A percentile compares a stretch with the other conserved stretches of the same genome.
Conservation (phyloP, 2,888 invertebrate genomes). For the Auanema sp. region DNA sequence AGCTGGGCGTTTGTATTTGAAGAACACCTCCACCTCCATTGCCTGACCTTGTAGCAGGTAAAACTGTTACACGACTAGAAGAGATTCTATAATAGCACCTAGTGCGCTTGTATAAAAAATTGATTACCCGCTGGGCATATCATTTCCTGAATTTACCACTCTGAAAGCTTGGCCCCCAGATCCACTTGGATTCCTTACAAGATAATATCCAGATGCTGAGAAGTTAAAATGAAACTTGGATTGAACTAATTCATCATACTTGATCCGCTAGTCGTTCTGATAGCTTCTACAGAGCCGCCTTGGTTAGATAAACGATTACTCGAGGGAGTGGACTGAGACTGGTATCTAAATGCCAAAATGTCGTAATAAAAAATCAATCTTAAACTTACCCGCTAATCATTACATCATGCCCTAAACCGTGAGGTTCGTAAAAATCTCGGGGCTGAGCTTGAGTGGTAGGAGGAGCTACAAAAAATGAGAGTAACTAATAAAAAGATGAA, state of each 20-base stretch:
- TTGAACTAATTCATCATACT: background rate
- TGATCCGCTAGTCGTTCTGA: background rate
- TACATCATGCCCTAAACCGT: conserved; percentile 15
- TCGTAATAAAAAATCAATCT: conserved; percentile 3
- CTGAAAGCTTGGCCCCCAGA: conserved; percentile 2
- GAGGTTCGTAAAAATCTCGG: conserved; percentile 16
- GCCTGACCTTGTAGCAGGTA: conserved; percentile 13
- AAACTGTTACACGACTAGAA: conserved; percentile 13
- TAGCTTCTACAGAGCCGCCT: background rate
- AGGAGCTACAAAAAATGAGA: background rate
- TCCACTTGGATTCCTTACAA: conserved; percentile 10
- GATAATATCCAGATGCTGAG: conserved; percentile 7
- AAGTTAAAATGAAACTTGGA: background rate
- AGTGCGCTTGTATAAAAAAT: background rate
- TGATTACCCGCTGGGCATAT: background rate
- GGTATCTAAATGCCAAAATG: background rate
- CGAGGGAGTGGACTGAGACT: conserved; percentile 2
- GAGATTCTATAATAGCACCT: conserved; percentile 1
- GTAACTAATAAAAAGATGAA: background rate
- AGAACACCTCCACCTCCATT: conserved; percentile 13
- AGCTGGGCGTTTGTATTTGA: conserved; percentile 8
- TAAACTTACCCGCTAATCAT: conserved; percentile 17
- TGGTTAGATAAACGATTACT: background rate
- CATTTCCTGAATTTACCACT: background rate
- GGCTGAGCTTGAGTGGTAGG: conserved; percentile 4